A percentile compares a stretch with the other conserved stretches of the same genome.
Evolutionary conservation across 2,113 vertebrate genomes (phyloP).

Genomic region (Gulo gulo): DNA sequence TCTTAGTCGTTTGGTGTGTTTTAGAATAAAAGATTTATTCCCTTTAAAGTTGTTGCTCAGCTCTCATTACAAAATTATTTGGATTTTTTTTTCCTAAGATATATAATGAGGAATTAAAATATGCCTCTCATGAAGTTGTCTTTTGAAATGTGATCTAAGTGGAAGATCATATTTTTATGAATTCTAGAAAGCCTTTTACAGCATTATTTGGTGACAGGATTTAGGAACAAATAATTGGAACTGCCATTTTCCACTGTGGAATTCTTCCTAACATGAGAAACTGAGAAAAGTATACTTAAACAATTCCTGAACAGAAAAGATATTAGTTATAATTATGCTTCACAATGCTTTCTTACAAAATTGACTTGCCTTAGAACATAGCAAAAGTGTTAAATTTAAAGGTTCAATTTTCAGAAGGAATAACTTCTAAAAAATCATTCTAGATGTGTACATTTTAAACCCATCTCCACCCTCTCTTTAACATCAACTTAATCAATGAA

Average conservation of each 20-base stretch:
- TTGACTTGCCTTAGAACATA: background rate
- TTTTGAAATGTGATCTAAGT: background rate
- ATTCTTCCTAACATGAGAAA: background rate
- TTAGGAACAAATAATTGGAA: background rate
- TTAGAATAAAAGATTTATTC: background rate
- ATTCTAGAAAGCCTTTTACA: background rate
- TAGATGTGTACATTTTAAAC: background rate
- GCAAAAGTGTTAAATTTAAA: background rate
- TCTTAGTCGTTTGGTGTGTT: background rate
- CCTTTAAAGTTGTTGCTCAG: background rate
- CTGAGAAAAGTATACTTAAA: background rate
- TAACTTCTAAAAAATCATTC: background rate
- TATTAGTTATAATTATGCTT: background rate
- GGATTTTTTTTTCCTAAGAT: background rate
- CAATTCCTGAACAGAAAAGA: background rate
- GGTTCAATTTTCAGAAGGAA: background rate
- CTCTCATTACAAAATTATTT: background rate
- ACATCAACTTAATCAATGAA: background rate
- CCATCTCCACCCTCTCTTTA: background rate
- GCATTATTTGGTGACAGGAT: background rate
- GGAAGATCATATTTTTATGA: background rate
- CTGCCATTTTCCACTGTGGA: background rate
- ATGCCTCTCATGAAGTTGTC: background rate
- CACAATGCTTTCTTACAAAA: background rate
- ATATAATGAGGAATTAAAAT: background rate